phyloP scores from a whole-genome alignment of 2,113 vertebrate genomes.

The Arizona elegans region DNA sequence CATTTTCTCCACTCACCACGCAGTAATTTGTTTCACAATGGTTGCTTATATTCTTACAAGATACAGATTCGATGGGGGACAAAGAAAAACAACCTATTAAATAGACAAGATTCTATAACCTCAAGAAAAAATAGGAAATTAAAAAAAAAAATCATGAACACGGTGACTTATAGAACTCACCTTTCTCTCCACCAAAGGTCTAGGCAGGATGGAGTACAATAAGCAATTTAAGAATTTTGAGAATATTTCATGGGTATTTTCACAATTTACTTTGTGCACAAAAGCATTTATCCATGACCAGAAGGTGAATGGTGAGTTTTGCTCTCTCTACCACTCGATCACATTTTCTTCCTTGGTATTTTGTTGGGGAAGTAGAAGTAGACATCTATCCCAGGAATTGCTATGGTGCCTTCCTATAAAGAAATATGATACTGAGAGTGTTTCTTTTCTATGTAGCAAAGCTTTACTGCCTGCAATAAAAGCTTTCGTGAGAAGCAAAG shows the following conservation, averaged over 20 bases:
- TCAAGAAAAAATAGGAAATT: neutral
- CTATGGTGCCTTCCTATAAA: neutral
- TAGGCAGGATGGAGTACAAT: neutral
- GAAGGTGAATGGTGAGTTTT: neutral
- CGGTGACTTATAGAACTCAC: neutral
- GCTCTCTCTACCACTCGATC: neutral
- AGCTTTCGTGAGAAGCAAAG: neutral
- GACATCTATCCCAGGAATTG: neutral
- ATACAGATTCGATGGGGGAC: neutral
- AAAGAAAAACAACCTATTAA: neutral
- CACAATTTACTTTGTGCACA: neutral
- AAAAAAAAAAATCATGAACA: neutral
- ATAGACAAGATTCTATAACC: neutral
- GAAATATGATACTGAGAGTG: neutral
- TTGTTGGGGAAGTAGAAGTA: neutral
- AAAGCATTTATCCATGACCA: neutral
- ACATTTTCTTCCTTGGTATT: neutral
- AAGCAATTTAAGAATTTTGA: neutral
- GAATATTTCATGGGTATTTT: neutral
- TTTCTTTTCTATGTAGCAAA: neutral
- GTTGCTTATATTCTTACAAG: neutral
- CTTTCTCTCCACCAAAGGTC: neutral
- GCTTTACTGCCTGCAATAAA: neutral
- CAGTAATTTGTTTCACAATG: neutral
- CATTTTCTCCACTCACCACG: neutral